A percentile compares a stretch with the other conserved stretches of the same genome.
Conservation (phyloP, 2,113 vertebrate genomes). For the Hippoglossus stenolepis region DNA sequence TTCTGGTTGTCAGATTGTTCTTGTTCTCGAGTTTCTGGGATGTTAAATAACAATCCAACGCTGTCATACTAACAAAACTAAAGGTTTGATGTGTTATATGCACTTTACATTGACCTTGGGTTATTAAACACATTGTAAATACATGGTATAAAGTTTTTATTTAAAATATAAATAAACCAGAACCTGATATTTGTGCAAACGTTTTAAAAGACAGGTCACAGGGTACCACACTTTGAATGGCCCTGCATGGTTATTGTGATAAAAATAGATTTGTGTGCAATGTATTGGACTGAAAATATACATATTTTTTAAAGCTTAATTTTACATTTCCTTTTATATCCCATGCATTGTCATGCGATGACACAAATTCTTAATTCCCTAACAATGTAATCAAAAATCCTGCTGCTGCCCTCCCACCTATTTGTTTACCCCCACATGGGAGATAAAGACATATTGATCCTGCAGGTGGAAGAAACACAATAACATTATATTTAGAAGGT, state of each 20-base stretch:
- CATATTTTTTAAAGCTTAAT: background rate
- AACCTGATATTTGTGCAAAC: no score
- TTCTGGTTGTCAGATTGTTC: no score
- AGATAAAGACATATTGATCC: background rate
- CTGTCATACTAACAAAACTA: no score
- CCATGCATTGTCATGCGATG: background rate
- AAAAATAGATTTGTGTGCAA: background rate
- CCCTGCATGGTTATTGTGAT: background rate
- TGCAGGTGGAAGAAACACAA: slow-evolving; percentile 40
- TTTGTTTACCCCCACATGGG: slow-evolving; percentile 3
- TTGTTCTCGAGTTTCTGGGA: no score
- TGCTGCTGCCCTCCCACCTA: slow-evolving; percentile 8
- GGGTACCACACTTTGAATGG: background rate
- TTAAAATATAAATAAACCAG: no score
- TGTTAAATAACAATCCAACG: no score
- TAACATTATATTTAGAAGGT: slow-evolving; percentile 2
- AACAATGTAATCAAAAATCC: slow-evolving; percentile 28
- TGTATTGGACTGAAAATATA: background rate
- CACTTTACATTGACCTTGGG: no score
- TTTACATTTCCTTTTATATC: background rate
- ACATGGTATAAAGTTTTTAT: no score
- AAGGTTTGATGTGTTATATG: no score
- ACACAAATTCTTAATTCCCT: slow-evolving; percentile 39
- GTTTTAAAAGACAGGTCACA: background rate
- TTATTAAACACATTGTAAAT: no score